These are phyloP conservation scores for Maniola jurtina DNA, from an alignment of 1,140 invertebrate genomes.

Conservation along the genomic window DNA sequence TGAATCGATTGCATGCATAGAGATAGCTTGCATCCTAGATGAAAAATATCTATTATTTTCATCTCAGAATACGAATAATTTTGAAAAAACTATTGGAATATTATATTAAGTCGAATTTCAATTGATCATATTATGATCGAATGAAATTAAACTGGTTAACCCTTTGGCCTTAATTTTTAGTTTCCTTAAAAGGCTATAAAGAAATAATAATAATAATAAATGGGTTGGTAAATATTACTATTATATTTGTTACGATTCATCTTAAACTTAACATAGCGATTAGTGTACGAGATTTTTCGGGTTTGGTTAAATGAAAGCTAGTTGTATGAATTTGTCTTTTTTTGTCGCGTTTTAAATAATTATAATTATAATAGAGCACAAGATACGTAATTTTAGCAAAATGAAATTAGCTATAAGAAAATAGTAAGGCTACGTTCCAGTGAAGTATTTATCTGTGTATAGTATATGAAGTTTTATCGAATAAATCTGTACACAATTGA, in stretches of 20 bases:
- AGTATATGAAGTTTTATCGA: background rate
- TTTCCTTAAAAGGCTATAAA: too few species aligned
- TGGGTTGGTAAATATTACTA: too few species aligned
- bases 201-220: too few species aligned
- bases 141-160: background rate
- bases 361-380: conserved; percentile 16
- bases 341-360: conserved; percentile 8
- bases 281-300: conserved; percentile 16
- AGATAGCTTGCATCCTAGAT: too few species aligned
- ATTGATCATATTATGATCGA: too few species aligned
- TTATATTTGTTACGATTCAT: conserved; percentile 5
- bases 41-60: too few species aligned
- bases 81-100: too few species aligned
- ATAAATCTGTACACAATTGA: background rate
- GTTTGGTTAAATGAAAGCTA: conserved; percentile 30
- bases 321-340: conserved; percentile 15
- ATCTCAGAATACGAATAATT: too few species aligned
- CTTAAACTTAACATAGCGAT: conserved; percentile 6
- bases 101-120: too few species aligned
- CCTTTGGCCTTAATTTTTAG: too few species aligned
- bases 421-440: background rate
- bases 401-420: background rate
- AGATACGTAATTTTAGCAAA: conserved; percentile 30
- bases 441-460: background rate
- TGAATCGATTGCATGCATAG: too few species aligned